Evolutionary conservation across 2,888 invertebrate species (phyloP).

Genomic region (Chaitophorus viminalis): DNA sequence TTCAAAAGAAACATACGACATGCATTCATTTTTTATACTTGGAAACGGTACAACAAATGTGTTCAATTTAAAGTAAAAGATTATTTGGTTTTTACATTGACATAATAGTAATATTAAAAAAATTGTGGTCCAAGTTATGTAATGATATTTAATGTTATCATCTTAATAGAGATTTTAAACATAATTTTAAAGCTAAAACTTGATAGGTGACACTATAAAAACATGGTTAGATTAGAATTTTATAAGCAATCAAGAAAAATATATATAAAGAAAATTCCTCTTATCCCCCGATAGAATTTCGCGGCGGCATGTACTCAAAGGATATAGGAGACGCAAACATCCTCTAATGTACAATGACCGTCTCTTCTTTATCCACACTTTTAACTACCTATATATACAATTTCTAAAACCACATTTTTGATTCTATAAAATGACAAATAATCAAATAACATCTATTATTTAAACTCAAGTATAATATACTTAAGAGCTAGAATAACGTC

Average conservation of each 20-base stretch:
- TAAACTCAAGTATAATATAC: conserved; percentile 2
- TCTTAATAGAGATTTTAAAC: neutral
- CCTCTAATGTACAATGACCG: conserved; percentile 29
- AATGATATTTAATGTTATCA: neutral
- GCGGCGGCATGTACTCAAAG: conserved; percentile 28
- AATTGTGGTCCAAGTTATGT: neutral
- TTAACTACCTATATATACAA: too few relatives aligned
- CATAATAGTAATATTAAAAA: neutral
- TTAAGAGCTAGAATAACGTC: neutral
- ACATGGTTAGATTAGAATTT: neutral
- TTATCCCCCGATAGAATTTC: conserved; percentile 11
- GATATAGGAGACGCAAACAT: conserved; percentile 1
- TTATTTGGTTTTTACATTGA: neutral
- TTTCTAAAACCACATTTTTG: neutral
- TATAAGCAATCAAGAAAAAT: neutral
- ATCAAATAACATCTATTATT: conserved; percentile 20
- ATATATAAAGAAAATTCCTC: neutral
- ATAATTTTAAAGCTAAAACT: neutral
- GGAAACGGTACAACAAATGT: neutral
- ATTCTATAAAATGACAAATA: neutral
- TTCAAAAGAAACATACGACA: conserved; percentile 3
- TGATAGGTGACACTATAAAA: neutral
- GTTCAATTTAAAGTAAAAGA: neutral
- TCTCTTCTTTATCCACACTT: neutral
- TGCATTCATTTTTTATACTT: neutral